Evolutionary conservation across 2,888 invertebrate species (phyloP).

Genomic region (Plutella xylostella): DNA sequence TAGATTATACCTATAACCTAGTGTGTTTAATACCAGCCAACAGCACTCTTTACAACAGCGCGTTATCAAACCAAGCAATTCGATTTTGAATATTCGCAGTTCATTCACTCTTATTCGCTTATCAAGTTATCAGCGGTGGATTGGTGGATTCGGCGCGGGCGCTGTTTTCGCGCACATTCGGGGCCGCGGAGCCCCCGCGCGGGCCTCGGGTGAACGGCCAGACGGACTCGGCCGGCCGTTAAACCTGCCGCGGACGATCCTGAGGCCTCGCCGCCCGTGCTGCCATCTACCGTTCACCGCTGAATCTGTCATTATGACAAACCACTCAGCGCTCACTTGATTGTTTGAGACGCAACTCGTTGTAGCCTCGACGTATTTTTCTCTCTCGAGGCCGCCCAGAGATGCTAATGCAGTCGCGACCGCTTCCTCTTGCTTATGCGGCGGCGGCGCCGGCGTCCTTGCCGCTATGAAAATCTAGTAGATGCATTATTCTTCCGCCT

Average conservation of each 20-base stretch:
- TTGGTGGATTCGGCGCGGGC: slow-evolving; percentile 41
- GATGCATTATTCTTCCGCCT: slow-evolving; percentile 54
- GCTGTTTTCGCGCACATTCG: slow-evolving; percentile 53
- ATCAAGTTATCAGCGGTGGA: slow-evolving; percentile 3
- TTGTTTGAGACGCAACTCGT: no score
- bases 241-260: slow-evolving; percentile 49
- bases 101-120: neutral
- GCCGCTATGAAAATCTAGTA: slow-evolving; percentile 43
- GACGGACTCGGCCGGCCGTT: slow-evolving; percentile 64
- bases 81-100: neutral
- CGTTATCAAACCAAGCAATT: no score
- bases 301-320: neutral
- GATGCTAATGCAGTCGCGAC: slow-evolving; percentile 31
- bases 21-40: no score
- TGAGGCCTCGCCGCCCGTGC: slow-evolving; percentile 30
- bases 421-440: slow-evolving; percentile 32
- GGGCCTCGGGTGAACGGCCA: slow-evolving; percentile 69
- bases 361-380: no score
- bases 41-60: no score
- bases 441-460: slow-evolving; percentile 29
- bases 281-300: neutral
- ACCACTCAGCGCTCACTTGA: neutral
- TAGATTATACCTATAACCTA: no score
- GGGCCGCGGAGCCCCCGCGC: slow-evolving; percentile 42
- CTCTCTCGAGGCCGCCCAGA: slow-evolving; percentile 14